Conservation (phyloP, 2,113 vertebrate genomes). For the Morone saxatilis region DNA sequence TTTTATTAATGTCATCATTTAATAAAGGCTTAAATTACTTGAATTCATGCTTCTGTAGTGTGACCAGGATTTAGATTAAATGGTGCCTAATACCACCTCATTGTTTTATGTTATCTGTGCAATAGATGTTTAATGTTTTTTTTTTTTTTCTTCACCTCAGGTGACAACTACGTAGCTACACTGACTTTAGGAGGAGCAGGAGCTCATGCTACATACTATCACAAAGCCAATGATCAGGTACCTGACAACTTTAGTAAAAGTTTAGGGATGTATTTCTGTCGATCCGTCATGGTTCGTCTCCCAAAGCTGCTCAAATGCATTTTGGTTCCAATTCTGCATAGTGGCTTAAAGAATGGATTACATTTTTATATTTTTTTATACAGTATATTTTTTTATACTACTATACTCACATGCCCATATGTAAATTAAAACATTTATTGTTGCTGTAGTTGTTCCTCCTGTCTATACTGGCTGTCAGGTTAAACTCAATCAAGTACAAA, state of each 20-base stretch:
- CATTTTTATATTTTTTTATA: too few relatives aligned
- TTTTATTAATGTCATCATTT: not conserved
- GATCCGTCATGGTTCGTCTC: not conserved
- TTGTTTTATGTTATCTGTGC: not conserved
- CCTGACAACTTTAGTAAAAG: not conserved
- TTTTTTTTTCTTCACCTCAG: conserved; percentile 67
- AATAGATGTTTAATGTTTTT: not conserved
- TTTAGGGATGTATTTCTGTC: not conserved
- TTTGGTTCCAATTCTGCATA: not conserved
- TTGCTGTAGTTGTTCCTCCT: not conserved
- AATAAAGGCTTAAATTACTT: not conserved
- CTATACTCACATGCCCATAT: not conserved
- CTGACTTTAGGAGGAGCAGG: conserved; percentile 90
- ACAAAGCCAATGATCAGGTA: conserved; percentile 93
- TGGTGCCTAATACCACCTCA: not conserved
- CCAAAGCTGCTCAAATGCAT: not conserved
- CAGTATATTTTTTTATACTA: not conserved
- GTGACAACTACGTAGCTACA: conserved; percentile 89
- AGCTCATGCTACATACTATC: conserved; percentile 93
- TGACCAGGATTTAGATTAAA: not conserved
- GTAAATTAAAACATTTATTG: not conserved
- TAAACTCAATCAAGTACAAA: too few relatives aligned
- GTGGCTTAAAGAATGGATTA: too few relatives aligned
- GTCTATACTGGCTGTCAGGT: too few relatives aligned
- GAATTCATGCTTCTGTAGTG: not conserved